Percentiles rank a stretch among this genome's conserved stretches.
Conservation (phyloP, 2,888 invertebrate species). For the Sinohyriopsis cumingii region DNA sequence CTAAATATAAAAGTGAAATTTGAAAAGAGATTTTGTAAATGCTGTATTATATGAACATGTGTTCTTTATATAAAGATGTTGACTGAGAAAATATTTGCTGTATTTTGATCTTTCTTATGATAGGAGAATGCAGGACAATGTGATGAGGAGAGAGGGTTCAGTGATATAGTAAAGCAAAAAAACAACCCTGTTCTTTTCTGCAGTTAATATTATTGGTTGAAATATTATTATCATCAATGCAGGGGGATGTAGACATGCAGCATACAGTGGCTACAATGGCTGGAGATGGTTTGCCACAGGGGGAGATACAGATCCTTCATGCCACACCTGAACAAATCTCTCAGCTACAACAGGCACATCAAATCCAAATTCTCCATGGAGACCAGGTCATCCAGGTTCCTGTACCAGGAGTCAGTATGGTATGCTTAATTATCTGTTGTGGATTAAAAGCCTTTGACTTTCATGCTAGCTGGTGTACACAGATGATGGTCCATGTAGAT, state of each 20-base stretch:
- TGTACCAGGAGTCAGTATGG: slow-evolving; percentile 15
- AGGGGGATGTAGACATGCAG: slow-evolving; percentile 49
- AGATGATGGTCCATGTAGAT: no score
- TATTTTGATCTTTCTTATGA: no score
- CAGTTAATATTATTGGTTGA: not conserved
- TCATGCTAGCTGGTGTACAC: no score
- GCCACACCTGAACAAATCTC: slow-evolving; percentile 72
- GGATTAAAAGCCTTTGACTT: not conserved
- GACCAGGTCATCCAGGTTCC: slow-evolving; percentile 65
- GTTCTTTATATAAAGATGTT: no score
- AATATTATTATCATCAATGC: slow-evolving; percentile 10
- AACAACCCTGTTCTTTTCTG: not conserved
- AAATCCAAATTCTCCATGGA: slow-evolving; percentile 69
- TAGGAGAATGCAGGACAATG: no score
- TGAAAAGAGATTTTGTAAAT: no score
- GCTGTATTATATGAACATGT: no score
- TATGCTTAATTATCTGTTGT: not conserved
- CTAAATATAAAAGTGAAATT: no score
- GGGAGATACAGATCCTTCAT: slow-evolving; percentile 71
- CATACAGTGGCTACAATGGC: slow-evolving; percentile 54
- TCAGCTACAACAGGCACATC: slow-evolving; percentile 69
- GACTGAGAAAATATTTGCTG: no score
- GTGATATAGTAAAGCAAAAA: not conserved
- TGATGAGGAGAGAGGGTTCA: no score
- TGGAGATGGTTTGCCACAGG: slow-evolving; percentile 51